phyloP scores from a whole-genome alignment of 2,888 invertebrate species.

The Cheiracanthium punctorium region DNA sequence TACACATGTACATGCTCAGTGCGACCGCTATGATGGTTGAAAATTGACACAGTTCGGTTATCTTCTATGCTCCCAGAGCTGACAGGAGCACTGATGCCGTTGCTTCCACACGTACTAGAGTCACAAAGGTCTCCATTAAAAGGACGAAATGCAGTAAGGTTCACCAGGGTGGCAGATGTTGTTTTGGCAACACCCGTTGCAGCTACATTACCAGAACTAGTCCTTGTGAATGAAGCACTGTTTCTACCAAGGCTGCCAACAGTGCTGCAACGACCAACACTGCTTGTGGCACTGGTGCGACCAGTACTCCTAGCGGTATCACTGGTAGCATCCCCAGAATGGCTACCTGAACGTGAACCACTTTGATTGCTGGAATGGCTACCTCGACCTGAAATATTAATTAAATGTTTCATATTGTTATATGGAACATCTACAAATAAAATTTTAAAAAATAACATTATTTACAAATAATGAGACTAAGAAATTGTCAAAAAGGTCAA shows the following conservation, averaged over 20 bases:
- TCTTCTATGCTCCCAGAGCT: conserved; percentile 43
- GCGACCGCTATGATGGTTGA: conserved; percentile 42
- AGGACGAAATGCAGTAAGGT: conserved; percentile 69
- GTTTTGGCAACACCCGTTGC: conserved; percentile 39
- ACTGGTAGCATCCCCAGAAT: conserved; percentile 62
- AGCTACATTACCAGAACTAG: conserved; percentile 65
- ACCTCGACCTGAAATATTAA: conserved; percentile 34
- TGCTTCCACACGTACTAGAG: conserved; percentile 54
- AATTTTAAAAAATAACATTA: too few relatives aligned
- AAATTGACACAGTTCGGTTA: conserved; percentile 30
- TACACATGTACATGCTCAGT: conserved; percentile 54
- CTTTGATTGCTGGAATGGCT: conserved; percentile 68
- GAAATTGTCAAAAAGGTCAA: too few relatives aligned
- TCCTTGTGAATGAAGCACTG: conserved; percentile 66
- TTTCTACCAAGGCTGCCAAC: conserved; percentile 65
- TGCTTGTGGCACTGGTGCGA: conserved; percentile 62
- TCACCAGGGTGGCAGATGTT: conserved; percentile 68
- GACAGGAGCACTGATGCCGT: conserved; percentile 24
- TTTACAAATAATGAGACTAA: too few relatives aligned
- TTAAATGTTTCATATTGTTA: neutral
- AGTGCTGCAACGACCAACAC: conserved; percentile 65
- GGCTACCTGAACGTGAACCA: conserved; percentile 68
- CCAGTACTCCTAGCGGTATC: conserved; percentile 62
- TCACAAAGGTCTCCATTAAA: conserved; percentile 53
- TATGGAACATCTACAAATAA: too few relatives aligned